Evolutionary conservation across 2,797 vertebrate genomes (phyloP).

Genomic region (Hoplostethus mediterraneus): DNA sequence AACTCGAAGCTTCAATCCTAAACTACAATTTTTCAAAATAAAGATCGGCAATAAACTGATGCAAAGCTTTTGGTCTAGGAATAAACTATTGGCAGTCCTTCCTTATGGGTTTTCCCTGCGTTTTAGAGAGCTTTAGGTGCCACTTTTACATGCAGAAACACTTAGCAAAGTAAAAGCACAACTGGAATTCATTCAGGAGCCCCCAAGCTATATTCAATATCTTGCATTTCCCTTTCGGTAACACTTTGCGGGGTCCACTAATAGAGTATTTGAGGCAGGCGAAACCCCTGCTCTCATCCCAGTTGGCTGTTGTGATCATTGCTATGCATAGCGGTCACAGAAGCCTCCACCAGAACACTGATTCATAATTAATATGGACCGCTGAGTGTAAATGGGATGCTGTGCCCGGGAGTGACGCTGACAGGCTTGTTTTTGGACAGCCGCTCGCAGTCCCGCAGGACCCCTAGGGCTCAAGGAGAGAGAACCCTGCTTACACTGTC

Average conservation of each 20-base stretch:
- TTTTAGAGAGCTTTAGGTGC: no score
- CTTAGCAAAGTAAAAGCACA: constrained; percentile 6
- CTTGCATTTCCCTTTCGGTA: background rate
- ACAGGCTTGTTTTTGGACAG: constrained; percentile 58
- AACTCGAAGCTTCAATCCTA: no score
- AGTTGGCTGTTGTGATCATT: constrained; percentile 37
- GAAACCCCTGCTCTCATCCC: background rate
- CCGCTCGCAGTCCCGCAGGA: constrained; percentile 52
- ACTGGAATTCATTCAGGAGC: constrained; percentile 1
- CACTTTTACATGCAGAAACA: background rate
- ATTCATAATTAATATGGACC: constrained; percentile 53
- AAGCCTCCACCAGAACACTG: constrained; percentile 35
- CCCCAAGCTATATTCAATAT: background rate
- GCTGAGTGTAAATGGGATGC: constrained; percentile 48
- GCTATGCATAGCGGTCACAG: constrained; percentile 37
- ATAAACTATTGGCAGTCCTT: no score
- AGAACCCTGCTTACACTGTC: constrained; percentile 37
- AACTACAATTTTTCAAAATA: no score
- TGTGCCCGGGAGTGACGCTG: constrained; percentile 54
- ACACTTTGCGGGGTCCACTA: constrained; percentile 1
- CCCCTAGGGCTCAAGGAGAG: constrained; percentile 41
- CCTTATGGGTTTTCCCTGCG: no score
- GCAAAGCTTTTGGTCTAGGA: no score
- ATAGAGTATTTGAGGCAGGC: constrained; percentile 3
- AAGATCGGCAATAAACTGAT: no score